A percentile compares a stretch with the other conserved stretches of the same genome.
Conservation (phyloP, 1,140 invertebrate genomes). For the Diorhabda carinulata region DNA sequence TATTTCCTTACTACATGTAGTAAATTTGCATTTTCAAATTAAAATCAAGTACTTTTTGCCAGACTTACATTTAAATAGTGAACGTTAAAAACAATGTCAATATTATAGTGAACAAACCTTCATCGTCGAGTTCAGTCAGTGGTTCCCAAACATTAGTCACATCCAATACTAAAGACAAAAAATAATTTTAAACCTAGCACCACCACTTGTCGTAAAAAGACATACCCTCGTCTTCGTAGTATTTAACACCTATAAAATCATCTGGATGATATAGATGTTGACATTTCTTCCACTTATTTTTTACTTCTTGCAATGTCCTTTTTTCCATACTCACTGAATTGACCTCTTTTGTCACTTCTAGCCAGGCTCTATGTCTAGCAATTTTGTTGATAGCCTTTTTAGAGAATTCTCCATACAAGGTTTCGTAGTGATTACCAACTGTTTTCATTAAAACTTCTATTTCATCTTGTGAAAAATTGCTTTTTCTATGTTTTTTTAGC, state of each 20-base stretch:
- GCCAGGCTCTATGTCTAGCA: constrained; percentile 30
- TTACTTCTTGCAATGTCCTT: constrained; percentile 36
- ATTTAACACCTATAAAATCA: not conserved
- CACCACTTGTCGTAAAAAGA: constrained; percentile 4
- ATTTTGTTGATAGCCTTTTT: constrained; percentile 30
- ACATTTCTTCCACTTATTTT: constrained; percentile 40
- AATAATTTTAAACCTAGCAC: constrained; percentile 7
- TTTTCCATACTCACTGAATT: constrained; percentile 34
- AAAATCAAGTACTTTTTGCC: constrained; percentile 13
- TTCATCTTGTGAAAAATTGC: constrained; percentile 36
- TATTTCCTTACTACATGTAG: too few relatives aligned
- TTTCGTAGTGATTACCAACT: constrained; percentile 29
- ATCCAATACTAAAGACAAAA: constrained; percentile 18
- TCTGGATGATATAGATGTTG: constrained; percentile 19
- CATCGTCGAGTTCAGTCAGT: constrained; percentile 22
- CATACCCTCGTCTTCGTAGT: constrained; percentile 28
- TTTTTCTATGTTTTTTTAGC: constrained; percentile 31
- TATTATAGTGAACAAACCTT: constrained; percentile 20
- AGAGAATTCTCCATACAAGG: constrained; percentile 29
- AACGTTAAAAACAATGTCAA: constrained; percentile 14
- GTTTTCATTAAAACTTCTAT: constrained; percentile 29
- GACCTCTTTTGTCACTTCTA: constrained; percentile 31
- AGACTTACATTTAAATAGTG: constrained; percentile 18
- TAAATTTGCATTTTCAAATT: not conserved
- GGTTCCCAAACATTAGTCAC: constrained; percentile 27